phyloP scores from a whole-genome alignment of 1,140 invertebrate species.

The Hyposmocoma kahamanoa region DNA sequence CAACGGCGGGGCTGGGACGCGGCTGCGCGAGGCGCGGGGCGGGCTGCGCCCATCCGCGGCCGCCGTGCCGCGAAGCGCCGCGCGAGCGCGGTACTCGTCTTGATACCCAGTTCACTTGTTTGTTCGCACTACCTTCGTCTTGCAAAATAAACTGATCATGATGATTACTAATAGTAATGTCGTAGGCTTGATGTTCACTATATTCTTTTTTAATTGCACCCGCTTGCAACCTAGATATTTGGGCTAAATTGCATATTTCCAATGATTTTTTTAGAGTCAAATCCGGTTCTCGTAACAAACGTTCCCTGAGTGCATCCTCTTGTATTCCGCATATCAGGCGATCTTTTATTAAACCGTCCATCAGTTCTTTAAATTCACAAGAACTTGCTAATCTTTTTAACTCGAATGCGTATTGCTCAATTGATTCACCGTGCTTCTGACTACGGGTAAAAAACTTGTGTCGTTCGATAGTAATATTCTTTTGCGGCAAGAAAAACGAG shows the following conservation, averaged over 20 bases:
- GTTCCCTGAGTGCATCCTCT: background rate
- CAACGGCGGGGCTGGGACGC: too few relatives aligned
- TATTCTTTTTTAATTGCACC: slow-evolving; percentile 1
- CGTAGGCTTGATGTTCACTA: background rate
- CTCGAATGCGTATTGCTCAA: slow-evolving; percentile 18
- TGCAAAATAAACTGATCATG: too few relatives aligned
- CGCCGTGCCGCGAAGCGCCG: too few relatives aligned
- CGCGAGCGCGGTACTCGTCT: too few relatives aligned
- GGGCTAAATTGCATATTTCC: slow-evolving; percentile 6
- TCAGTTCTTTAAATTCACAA: slow-evolving; percentile 17
- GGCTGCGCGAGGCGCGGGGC: too few relatives aligned
- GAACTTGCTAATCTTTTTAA: slow-evolving; percentile 18
- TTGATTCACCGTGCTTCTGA: slow-evolving; percentile 15
- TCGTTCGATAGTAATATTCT: slow-evolving; percentile 20
- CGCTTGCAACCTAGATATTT: slow-evolving; percentile 7
- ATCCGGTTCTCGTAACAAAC: slow-evolving; percentile 6
- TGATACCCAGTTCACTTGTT: too few relatives aligned
- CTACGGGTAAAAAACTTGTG: slow-evolving; percentile 21
- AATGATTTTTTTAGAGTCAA: slow-evolving; percentile 8
- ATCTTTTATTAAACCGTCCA: slow-evolving; percentile 15
- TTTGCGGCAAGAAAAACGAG: slow-evolving; percentile 18
- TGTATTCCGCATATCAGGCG: slow-evolving; percentile 14
- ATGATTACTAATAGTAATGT: too few relatives aligned
- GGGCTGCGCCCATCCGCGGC: too few relatives aligned
- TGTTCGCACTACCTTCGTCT: too few relatives aligned